These are phyloP conservation scores for Ictidomys tridecemlineatus DNA, from an alignment of 2,113 vertebrate genomes.

Conservation along the genomic window DNA sequence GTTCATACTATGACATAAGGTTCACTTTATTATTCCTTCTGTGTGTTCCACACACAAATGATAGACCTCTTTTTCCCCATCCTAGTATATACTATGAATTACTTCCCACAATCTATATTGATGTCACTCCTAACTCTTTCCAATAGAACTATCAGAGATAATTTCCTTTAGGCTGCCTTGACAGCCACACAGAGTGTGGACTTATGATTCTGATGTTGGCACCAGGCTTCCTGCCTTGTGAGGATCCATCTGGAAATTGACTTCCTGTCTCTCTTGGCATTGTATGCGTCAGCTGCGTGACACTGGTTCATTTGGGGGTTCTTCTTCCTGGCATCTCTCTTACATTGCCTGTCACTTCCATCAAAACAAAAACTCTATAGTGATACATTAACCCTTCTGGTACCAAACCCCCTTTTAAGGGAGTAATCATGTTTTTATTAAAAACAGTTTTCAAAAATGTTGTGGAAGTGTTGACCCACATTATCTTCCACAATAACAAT, in stretches of 20 bases:
- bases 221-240: background rate
- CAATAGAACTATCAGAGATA: background rate
- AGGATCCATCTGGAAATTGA: conserved; percentile 24
- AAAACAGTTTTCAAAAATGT: background rate
- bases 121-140: conserved; percentile 23
- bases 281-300: background rate
- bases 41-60: background rate
- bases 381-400: conserved; percentile 34
- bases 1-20: background rate
- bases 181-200: background rate
- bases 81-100: background rate
- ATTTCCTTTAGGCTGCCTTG: background rate
- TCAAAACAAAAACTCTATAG: conserved; percentile 14
- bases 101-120: background rate
- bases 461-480: conserved; percentile 27
- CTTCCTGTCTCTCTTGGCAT: conserved; percentile 39
- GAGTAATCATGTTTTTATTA: background rate
- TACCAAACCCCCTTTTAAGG: conserved; percentile 9
- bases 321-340: background rate
- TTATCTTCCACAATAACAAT: conserved; percentile 13
- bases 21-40: background rate
- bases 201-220: background rate
- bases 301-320: background rate
- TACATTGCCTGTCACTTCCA: background rate
- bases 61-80: background rate